Evolutionary conservation across 2,113 vertebrate species (phyloP).

Genomic region (Orientallactaga bullata): DNA sequence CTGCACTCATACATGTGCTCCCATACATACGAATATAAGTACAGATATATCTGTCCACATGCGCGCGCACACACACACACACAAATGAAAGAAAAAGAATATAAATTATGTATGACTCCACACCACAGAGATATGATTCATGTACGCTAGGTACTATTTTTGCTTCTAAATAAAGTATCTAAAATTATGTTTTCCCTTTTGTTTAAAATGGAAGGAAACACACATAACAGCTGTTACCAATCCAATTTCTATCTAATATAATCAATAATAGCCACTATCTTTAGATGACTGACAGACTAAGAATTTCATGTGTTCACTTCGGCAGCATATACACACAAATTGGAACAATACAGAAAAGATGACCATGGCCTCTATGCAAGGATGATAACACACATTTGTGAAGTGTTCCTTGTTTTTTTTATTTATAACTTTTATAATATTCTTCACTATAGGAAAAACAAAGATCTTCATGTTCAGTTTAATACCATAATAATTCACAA

Average conservation of each 20-base stretch:
- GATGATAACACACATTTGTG: not conserved
- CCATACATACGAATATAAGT: too few species aligned
- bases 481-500: conserved; percentile 6
- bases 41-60: too few species aligned
- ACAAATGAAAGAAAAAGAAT: too few species aligned
- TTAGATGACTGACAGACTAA: conserved; percentile 19
- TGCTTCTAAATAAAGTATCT: not conserved
- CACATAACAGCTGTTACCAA: not conserved
- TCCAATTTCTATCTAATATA: conserved; percentile 16
- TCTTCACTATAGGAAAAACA: too few species aligned
- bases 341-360: not conserved
- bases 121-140: conserved; percentile 27
- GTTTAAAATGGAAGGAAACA: conserved; percentile 19
- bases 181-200: conserved; percentile 40
- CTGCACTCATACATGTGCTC: too few species aligned
- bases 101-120: conserved; percentile 39
- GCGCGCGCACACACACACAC: too few species aligned
- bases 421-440: too few species aligned
- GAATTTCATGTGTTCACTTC: not conserved
- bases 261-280: conserved; percentile 17
- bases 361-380: not conserved
- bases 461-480: not conserved
- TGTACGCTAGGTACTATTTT: not conserved
- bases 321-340: not conserved
- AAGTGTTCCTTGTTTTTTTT: too few species aligned